A percentile compares a stretch with the other conserved stretches of the same genome.
These are phyloP conservation scores for Diarsia rubi DNA, from an alignment of 2,888 invertebrate species.

Conservation along the genomic window DNA sequence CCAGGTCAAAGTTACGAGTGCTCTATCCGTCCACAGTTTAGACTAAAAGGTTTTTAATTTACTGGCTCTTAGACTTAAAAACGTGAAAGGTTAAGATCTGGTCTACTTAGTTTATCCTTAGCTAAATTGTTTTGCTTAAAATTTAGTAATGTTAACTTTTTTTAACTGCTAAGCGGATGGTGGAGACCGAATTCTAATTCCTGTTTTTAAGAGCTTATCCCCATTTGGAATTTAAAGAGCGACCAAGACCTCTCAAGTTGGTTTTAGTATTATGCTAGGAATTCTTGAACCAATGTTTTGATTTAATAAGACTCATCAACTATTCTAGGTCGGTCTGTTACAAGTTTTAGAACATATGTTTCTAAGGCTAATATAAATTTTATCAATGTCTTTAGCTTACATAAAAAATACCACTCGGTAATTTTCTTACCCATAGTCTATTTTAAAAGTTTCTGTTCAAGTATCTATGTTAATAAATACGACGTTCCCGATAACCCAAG, in stretches of 20 bases:
- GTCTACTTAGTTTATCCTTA: neutral
- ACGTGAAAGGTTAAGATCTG: constrained; percentile 1
- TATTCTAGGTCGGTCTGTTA: neutral
- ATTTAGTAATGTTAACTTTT: too few relatives aligned
- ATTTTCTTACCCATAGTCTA: neutral
- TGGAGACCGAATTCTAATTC: too few relatives aligned
- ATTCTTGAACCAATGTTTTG: neutral
- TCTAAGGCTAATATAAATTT: neutral
- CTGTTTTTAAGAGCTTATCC: neutral
- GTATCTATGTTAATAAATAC: neutral
- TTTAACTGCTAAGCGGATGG: too few relatives aligned
- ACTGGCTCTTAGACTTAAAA: constrained; percentile 2
- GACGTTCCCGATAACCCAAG: neutral
- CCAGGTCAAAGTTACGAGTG: constrained; percentile 20
- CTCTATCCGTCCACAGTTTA: constrained; percentile 21
- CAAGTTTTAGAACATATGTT: neutral
- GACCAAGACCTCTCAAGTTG: neutral
- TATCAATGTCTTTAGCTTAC: too few relatives aligned
- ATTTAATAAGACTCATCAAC: neutral
- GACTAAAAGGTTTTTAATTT: constrained; percentile 59
- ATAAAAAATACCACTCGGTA: neutral
- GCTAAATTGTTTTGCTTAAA: neutral
- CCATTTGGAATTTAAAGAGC: neutral
- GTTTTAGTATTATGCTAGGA: neutral
- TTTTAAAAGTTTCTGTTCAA: neutral